These are phyloP conservation scores for Congeria kusceri DNA, from an alignment of 2,888 invertebrate genomes.

Conservation along the genomic window DNA sequence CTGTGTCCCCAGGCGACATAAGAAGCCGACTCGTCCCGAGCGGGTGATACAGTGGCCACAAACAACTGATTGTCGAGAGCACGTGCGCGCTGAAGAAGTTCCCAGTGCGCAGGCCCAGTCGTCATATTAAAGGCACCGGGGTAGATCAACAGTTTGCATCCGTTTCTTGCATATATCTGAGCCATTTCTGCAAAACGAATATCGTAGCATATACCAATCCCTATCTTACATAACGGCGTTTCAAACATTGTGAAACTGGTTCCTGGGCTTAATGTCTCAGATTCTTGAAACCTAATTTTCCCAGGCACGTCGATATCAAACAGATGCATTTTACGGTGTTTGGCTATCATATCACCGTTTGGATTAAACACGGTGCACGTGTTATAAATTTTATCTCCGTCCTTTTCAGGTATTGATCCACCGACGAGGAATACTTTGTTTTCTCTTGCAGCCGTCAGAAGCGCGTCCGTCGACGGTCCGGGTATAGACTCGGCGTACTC, in stretches of 20 bases:
- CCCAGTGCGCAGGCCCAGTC: conserved; percentile 97
- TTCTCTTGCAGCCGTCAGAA: conserved; percentile 92
- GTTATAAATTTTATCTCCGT: conserved; percentile 89
- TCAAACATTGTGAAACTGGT: conserved; percentile 91
- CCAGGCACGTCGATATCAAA: conserved; percentile 98
- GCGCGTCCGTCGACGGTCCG: conserved; percentile 90
- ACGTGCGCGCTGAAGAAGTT: conserved; percentile 91
- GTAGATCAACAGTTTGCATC: conserved; percentile 93
- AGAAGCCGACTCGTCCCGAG: conserved; percentile 89
- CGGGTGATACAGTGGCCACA: conserved; percentile 94
- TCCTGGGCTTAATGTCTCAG: conserved; percentile 93
- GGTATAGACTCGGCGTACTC: conserved; percentile 95
- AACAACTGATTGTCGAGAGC: conserved; percentile 96
- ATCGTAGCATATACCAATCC: conserved; percentile 98
- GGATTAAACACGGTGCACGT: conserved; percentile 95
- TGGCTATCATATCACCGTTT: conserved; percentile 91
- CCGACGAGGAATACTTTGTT: conserved; percentile 93
- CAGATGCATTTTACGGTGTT: conserved; percentile 96
- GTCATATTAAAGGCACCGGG: conserved; percentile 99
- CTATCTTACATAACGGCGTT: conserved; percentile 90
- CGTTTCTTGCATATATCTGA: conserved; percentile 85
- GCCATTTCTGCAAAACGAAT: conserved; percentile 94
- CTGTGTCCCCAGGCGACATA: conserved; percentile 97
- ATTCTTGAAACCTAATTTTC: conserved; percentile 96
- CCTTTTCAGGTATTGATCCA: conserved; percentile 94